Evolutionary conservation across 2,888 invertebrate genomes (phyloP), one percentile per base, ranked within the genome.

Genomic region (Meteorus colon): DNA sequence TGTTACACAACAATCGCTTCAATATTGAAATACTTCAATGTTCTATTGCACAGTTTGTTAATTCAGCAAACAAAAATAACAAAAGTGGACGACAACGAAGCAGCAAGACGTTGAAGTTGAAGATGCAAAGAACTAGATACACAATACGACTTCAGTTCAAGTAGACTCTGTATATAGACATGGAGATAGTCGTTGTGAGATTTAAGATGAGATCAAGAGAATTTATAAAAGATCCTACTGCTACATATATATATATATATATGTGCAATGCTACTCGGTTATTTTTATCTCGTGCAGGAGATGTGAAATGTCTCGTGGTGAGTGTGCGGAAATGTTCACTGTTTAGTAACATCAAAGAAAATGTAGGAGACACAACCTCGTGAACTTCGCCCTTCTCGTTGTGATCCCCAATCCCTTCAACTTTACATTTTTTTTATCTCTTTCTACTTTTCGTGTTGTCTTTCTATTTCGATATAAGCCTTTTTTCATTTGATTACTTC

Each of bases 291-390:
- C 1, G 8, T 29, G 41, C n/a, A 24, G 27, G 14, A 51, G 60
- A 27, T 24, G 19, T 14, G 63, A 45, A 63, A 59, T n/a, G 34
- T 34, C 68, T 27, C 45, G 45, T 41, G 27, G 41, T 62, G 48
- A 62, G 62, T 62, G 73, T 74, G 77, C 69, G 68, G 51, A 34
- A 70, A 81, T 79, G 79, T 84, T 85, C 84, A 84, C 85, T 82
- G 84, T 85, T 84, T 82, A 84, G 84, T 82, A 81, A 85, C 85
- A 85, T 85, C 85, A 85, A 85, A 85, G 85, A 83, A 78, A 77
- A 78, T 78, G 82, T 83, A 27, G 5, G 63, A 68, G 31, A 71
- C 65, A 71, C 75, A 60, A 55, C 59, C 34, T 65, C 83, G 83
- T 81, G 78, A 85, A 85, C 82, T 84, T 85, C 80, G 82, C 78